Evolutionary conservation across 1,140 invertebrate species (phyloP), one percentile per base, ranked within the genome.

Genomic region (Hycleus phaleratus): DNA sequence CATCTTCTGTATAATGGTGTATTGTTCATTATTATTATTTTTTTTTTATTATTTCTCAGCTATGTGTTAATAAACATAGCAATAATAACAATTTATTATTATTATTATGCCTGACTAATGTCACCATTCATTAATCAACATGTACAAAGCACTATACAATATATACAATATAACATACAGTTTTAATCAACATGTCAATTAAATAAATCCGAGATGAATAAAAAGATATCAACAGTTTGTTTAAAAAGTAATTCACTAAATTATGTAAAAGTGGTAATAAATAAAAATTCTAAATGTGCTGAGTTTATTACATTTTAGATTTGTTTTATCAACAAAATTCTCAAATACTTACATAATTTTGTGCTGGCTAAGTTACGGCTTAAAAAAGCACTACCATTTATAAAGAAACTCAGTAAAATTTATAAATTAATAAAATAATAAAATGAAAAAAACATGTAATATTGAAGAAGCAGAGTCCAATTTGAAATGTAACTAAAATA

Each of bases 81-180:
- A 64, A 58, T 47, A 66, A 64, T 62, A 68, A 68, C 59, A 63
- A 61, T 61, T 53, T 32, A 32, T 18, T 18, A 18, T 18, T 18
- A 18, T 18, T 18, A 18, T 44, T 62, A 48, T 62, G 55, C 63
- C 58, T 64, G 60, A 68, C 64, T 66, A 67, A 67, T 61, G 58
- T 65, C 56, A 62, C 58, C 61, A 62, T 59, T 65, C 49, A 32
- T 32, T 32, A 62, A 65, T 65, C 58, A 68, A 66, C 66, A 68
- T 68, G 64, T 68, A 68, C 66, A 68, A 68, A 68, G 64, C 66
- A 61, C 66, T 68, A 66, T 68, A 68, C 66, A 68, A 61, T 68
- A 68, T 68, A 58, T 68, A 68, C 66, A 68, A 61, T 62, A 61
- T 46, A 54, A 59, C 47, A 49, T 56, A 53, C 51, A 53, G 44